Percentiles rank a stretch among this genome's conserved stretches.
These are phyloP conservation scores for Lepus oiostolus DNA, from an alignment of 2,797 vertebrate genomes.

Conservation along the genomic window DNA sequence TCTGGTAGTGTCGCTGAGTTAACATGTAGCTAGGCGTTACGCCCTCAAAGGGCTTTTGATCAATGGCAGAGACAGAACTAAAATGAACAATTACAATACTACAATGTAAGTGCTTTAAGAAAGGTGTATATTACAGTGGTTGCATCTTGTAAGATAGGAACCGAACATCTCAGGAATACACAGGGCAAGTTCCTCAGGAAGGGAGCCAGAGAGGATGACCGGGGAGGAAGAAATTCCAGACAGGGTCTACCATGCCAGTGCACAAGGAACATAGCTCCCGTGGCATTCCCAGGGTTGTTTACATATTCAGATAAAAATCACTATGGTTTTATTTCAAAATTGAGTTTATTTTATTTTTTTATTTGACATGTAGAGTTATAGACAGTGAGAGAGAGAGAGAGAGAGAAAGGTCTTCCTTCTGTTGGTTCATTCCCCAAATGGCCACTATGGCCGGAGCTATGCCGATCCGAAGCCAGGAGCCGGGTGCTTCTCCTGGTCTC, in stretches of 20 bases:
- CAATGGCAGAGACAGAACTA: background rate
- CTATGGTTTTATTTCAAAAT: background rate
- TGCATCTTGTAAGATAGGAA: background rate
- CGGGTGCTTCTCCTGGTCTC: too few relatives aligned
- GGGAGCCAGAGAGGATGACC: too few relatives aligned
- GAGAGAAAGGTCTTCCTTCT: too few relatives aligned
- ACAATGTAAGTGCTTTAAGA: background rate
- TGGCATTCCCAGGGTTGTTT: background rate
- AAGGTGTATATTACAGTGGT: background rate
- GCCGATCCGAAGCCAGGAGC: too few relatives aligned
- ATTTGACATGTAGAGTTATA: too few relatives aligned
- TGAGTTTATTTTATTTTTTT: background rate
- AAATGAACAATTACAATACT: background rate
- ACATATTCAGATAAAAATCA: background rate
- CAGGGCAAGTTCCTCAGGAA: background rate
- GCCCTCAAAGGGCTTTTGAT: background rate
- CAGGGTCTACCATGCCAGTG: too few relatives aligned
- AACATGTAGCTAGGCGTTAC: background rate
- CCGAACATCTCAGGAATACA: background rate
- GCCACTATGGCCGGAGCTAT: too few relatives aligned
- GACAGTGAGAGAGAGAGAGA: too few relatives aligned
- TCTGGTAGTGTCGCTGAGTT: background rate
- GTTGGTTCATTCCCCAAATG: too few relatives aligned
- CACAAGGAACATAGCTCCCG: too few relatives aligned
- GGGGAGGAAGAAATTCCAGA: background rate